Conservation (phyloP, 2,113 vertebrate genomes). For the Coryphaenoides rupestris region DNA sequence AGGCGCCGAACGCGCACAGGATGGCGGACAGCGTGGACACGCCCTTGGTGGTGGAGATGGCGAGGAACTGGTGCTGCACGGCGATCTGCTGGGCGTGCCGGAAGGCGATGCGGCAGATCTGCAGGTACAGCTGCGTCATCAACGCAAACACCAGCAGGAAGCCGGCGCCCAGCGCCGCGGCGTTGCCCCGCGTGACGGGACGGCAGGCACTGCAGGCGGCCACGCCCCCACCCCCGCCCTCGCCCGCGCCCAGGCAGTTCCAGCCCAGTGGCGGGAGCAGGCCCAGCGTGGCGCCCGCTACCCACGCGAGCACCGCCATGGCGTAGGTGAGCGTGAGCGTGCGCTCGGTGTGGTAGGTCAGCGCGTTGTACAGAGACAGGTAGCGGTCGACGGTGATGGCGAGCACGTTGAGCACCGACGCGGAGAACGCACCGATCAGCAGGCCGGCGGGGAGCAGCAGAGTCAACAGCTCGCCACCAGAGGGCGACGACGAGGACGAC, state of each 20-base stretch:
- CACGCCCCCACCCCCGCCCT: no score
- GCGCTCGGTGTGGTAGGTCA: conserved; percentile 90
- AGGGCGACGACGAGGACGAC: conserved; percentile 75
- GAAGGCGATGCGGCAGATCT: conserved; percentile 89
- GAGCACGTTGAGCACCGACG: conserved; percentile 84
- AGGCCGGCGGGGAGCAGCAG: conserved; percentile 78
- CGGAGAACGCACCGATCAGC: conserved; percentile 85
- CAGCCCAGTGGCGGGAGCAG: conserved; percentile 84
- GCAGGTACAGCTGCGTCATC: conserved; percentile 91
- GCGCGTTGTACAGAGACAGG: conserved; percentile 87
- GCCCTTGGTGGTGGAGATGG: conserved; percentile 89
- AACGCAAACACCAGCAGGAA: conserved; percentile 87
- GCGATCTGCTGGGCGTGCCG: conserved; percentile 93
- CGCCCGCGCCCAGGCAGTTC: conserved; percentile 86
- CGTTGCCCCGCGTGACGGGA: conserved; percentile 86
- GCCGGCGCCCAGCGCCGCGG: conserved; percentile 80
- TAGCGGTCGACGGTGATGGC: conserved; percentile 92
- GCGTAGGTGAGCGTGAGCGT: conserved; percentile 82
- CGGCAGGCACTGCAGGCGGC: conserved; percentile 82
- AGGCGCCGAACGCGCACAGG: conserved; percentile 84
- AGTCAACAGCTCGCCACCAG: no score
- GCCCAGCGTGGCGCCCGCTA: conserved; percentile 74
- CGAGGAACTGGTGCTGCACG: conserved; percentile 87
- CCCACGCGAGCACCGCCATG: conserved; percentile 81
- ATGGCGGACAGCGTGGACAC: conserved; percentile 87